Percentiles rank a stretch among this genome's conserved stretches.
These are phyloP conservation scores for Venusia cambrica DNA, from an alignment of 2,888 invertebrate genomes.

Conservation along the genomic window DNA sequence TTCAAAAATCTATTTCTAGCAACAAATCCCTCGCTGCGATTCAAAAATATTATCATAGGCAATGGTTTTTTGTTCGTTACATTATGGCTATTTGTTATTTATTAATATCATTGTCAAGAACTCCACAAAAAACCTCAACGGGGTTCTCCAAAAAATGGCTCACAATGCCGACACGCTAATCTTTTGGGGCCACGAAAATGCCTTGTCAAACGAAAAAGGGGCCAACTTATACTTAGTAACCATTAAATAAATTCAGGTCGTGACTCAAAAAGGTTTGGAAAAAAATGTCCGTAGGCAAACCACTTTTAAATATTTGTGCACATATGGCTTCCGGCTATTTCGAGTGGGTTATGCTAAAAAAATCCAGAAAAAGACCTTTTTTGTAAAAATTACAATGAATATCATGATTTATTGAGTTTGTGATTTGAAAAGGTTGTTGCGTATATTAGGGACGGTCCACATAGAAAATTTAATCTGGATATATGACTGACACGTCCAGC, in stretches of 20 bases:
- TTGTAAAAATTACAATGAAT: constrained; percentile 44
- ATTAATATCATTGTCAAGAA: constrained; percentile 68
- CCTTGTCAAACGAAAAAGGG: constrained; percentile 69
- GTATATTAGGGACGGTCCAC: constrained; percentile 42
- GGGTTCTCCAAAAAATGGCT: constrained; percentile 59
- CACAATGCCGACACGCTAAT: constrained; percentile 68
- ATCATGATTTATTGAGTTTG: constrained; percentile 50
- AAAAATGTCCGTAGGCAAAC: constrained; percentile 64
- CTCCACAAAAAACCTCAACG: constrained; percentile 49
- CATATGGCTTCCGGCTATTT: constrained; percentile 79
- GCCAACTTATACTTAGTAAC: constrained; percentile 71
- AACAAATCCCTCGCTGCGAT: constrained; percentile 42
- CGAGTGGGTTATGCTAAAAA: constrained; percentile 78
- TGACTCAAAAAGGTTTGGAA: constrained; percentile 48
- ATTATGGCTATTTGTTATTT: constrained; percentile 70
- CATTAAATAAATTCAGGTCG: constrained; percentile 73
- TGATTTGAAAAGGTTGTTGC: constrained; percentile 30
- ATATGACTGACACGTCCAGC: constrained; percentile 41
- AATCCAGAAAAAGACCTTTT: constrained; percentile 48
- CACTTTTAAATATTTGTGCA: constrained; percentile 77
- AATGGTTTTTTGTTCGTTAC: constrained; percentile 48
- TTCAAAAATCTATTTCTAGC: constrained; percentile 36
- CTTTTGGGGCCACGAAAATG: constrained; percentile 61
- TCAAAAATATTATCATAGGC: constrained; percentile 58
- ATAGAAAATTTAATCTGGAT: constrained; percentile 41